Base-by-base conservation (phyloP, 1,140 invertebrate genomes). In the Uloborus diversus region DNA sequence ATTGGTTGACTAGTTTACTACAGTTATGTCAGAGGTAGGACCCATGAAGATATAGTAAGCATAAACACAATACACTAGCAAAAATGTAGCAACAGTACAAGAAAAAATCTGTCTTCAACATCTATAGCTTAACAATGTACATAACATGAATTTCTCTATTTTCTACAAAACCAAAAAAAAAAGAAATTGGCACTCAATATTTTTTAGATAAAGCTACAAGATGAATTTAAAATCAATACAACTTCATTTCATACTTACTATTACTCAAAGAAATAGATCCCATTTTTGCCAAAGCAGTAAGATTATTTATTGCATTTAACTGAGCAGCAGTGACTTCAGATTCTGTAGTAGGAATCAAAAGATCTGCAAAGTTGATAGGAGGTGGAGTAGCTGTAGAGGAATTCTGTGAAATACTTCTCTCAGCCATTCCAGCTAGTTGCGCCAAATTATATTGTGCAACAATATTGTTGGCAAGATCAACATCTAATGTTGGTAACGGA, bases 281-380 rank as follows among this genome's bases (percentile, higher is more conserved):
- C 42, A 96, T 88, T 87, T 96, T 96, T 61, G 94, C 94, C 66
- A 96, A 89, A 20, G 93, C 94, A 85, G 95, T 93, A 66, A 96
- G 88, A 88, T 96, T 96, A 85, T 94, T 94, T 80, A 93, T 90
- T 42, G 93, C 92, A 86, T 93, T 92, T 14, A 79, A 68, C 30
- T 82, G 80, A 11, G 79, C 79, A 27, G 78, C 68, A 27, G 81
- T 53, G 17, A 75, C 59, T 56, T 76, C 80, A 4, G 56, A 2
- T 51, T 70, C 62, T 28, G 51, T 69, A 25, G 85, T 91, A 91
- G n/a, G 80, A 49, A 73, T 80, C 11, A 83, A 70, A 7, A 83
- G 82, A 35, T 84, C 81, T 3, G 81, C 78, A 42, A 84, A 61
- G 53, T 64, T 82, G 2, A 84, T 83, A 57, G 73, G 80, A 9